Evolutionary conservation across 2,888 invertebrate genomes (phyloP).

Genomic region (Tromatobia lineatoria): DNA sequence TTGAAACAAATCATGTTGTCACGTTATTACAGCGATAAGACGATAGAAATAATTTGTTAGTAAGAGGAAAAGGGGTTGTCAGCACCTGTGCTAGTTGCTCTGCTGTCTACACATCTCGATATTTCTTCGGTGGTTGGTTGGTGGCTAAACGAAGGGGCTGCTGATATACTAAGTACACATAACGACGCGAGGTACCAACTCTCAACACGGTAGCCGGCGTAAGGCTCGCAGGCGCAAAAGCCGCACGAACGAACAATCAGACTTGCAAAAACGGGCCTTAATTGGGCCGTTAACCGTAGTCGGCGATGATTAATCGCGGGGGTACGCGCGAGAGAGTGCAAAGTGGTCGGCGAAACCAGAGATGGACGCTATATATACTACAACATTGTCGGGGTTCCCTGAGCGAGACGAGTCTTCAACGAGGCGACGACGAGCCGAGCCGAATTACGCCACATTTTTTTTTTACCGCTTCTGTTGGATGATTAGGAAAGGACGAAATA

Average conservation of each 20-base stretch:
- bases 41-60: slow-evolving; percentile 33
- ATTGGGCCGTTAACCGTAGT: slow-evolving; percentile 78
- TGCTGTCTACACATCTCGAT: slow-evolving; percentile 45
- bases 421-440: slow-evolving; percentile 44
- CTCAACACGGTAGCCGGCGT: slow-evolving; percentile 56
- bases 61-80: slow-evolving; percentile 33
- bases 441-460: slow-evolving; percentile 42
- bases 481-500: slow-evolving; percentile 45
- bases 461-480: slow-evolving; percentile 23
- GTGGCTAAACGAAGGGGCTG: slow-evolving; percentile 56
- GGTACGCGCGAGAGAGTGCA: slow-evolving; percentile 69
- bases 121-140: slow-evolving; percentile 54
- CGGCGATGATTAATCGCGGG: slow-evolving; percentile 79
- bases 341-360: slow-evolving; percentile 64
- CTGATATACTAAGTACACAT: slow-evolving; percentile 67
- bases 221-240: slow-evolving; percentile 52
- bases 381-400: slow-evolving; percentile 21
- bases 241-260: slow-evolving; percentile 79
- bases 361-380: slow-evolving; percentile 56
- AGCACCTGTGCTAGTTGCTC: slow-evolving; percentile 23
- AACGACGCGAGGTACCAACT: slow-evolving; percentile 53
- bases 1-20: slow-evolving; percentile 38
- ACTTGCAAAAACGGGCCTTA: slow-evolving; percentile 81
- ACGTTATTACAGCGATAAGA: slow-evolving; percentile 15
- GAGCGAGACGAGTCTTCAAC: slow-evolving; percentile 26